Percentiles rank a stretch among this genome's conserved stretches.
Conservation (phyloP, 2,113 vertebrate genomes). For the Oxygymnocypris stewartii region DNA sequence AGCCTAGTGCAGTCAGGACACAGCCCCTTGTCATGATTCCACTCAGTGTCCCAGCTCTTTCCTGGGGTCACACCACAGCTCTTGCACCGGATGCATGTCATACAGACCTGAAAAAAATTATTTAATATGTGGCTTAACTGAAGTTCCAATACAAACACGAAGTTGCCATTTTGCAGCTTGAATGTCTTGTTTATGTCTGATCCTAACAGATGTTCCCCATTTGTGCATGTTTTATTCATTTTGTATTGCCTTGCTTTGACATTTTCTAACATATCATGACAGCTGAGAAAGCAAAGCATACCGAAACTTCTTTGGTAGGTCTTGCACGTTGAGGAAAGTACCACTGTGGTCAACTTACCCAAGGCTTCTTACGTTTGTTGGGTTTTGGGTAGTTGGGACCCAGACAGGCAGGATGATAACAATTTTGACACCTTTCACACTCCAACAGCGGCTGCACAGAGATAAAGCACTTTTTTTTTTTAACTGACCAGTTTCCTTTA, state of each 20-base stretch:
- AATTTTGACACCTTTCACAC: conserved; percentile 88
- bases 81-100: conserved; percentile 88
- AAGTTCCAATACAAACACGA: neutral
- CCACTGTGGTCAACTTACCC: conserved; percentile 74
- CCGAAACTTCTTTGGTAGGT: neutral
- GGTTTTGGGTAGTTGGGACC: conserved; percentile 88
- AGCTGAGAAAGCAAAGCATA: neutral
- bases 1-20: conserved; percentile 87
- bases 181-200: neutral
- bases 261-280: neutral
- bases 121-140: neutral
- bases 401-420: conserved; percentile 86
- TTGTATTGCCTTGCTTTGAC: too few relatives aligned
- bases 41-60: conserved; percentile 85
- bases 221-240: neutral
- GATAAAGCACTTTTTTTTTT: neutral
- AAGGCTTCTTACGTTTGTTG: conserved; percentile 84
- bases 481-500: neutral
- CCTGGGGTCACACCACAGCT: conserved; percentile 89
- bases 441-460: conserved; percentile 82
- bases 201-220: neutral
- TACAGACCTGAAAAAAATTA: conserved; percentile 81
- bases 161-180: neutral
- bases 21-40: conserved; percentile 86
- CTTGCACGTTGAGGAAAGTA: neutral